Percentiles rank a stretch among this genome's conserved stretches.
Evolutionary conservation across 1,140 invertebrate genomes (phyloP).

Genomic region (Brachystomella parvula): DNA sequence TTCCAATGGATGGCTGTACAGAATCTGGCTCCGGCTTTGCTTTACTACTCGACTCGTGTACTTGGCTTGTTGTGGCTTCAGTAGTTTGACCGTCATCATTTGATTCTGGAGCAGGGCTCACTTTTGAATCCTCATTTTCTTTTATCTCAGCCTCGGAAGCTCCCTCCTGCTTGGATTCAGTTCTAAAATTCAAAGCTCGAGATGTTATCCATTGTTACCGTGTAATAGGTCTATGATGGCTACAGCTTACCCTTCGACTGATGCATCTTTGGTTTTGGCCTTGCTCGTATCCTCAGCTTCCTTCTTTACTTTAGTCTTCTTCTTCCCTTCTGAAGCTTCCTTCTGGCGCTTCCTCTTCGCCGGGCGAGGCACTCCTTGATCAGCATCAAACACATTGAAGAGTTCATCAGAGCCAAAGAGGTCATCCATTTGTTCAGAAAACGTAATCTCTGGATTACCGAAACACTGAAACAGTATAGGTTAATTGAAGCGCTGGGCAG

Average conservation of each 20-base stretch:
- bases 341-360: neutral
- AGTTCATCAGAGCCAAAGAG: conserved; percentile 43
- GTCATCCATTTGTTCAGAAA: conserved; percentile 24
- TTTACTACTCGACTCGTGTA: neutral
- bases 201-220: neutral
- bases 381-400: conserved; percentile 49
- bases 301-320: neutral
- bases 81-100: neutral
- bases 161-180: neutral
- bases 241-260: neutral
- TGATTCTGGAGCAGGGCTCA: too few relatives aligned
- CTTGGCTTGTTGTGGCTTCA: neutral
- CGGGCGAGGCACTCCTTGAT: neutral
- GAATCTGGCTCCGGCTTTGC: neutral
- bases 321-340: neutral
- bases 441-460: too few relatives aligned
- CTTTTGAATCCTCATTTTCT: conserved; percentile 17
- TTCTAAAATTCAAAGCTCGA: neutral
- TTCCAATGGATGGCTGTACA: neutral
- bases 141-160: conserved; percentile 30
- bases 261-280: neutral
- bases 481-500: too few relatives aligned
- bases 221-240: neutral
- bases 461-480: too few relatives aligned
- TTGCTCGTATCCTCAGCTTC: neutral